Base-by-base conservation (phyloP, 2,888 invertebrate species). In the Drosophila affinis region DNA sequence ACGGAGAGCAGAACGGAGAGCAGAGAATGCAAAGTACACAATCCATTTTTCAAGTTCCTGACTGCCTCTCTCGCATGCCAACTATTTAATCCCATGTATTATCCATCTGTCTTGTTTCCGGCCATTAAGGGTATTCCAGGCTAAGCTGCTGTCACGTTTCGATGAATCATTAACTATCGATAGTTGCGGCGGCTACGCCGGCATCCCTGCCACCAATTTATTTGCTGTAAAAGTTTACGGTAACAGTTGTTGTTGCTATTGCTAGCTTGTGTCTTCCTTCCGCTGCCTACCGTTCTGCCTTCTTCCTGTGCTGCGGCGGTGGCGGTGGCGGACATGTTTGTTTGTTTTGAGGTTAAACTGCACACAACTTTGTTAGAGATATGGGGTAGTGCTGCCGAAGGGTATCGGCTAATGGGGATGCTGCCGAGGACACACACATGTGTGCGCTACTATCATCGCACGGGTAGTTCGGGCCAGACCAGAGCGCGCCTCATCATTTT, bases 401-500 rank as follows among this genome's bases (percentile, higher is more conserved):
- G 56, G 12, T 29, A 24, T 17, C 52, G 27, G 21, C 29, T 12
- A 49, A 29, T n/a, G 34, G 29, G 14, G 34, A 47, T 6, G 21
- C 48, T 18, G 52, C n/a, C 34, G 58, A 48, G 39, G 5, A 60
- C 46, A 47, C 52, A 54, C 67, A 68, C 53, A 69, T 14, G 39
- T 39, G 39, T 39, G 39, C 39, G 14, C 39, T 39, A 39, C 39
- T 6, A 39, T 39, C 14, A 39, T 55, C 69, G 55, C 61, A 70
- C 55, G 61, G 61, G 49, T n/a, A 56, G 67, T 21, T 34, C n/a
- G 32, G 7, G 17, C 53, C 14, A 39, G 39, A 39, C 39, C 39
- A 39, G 48, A 62, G 61, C 56, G 49, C 74, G 79, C 70, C 78
- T 78, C 79, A 72, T 78, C 87, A 77, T 82, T 75, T 79, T 86